phyloP scores from a whole-genome alignment of 2,113 vertebrate genomes.

The Bubo scandiacus region DNA sequence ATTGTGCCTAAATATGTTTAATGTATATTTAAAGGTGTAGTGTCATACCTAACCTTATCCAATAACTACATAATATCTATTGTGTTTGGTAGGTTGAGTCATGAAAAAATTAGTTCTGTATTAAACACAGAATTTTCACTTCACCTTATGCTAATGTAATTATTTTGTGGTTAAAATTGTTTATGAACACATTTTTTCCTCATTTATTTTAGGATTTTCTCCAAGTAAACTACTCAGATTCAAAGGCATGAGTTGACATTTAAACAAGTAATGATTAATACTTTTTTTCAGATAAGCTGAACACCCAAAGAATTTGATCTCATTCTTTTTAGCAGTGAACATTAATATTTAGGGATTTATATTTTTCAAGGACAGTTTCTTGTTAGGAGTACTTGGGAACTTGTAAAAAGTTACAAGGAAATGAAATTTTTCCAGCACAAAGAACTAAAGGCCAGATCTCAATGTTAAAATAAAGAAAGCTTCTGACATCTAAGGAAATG shows the following conservation, averaged over 20 bases:
- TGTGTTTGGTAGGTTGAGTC: background rate
- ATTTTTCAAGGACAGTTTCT: background rate
- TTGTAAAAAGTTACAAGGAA: background rate
- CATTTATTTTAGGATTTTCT: background rate
- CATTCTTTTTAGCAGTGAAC: background rate
- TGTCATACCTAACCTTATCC: background rate
- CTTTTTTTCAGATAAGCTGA: background rate
- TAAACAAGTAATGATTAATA: background rate
- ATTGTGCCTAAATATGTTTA: background rate
- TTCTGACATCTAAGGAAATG: background rate
- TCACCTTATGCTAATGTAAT: background rate
- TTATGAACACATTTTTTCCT: background rate
- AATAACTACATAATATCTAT: background rate
- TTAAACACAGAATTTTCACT: background rate
- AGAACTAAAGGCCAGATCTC: background rate
- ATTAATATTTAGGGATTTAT: background rate
- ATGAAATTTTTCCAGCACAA: background rate
- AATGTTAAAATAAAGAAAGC: background rate
- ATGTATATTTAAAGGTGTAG: background rate
- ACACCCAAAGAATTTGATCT: background rate
- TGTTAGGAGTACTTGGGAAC: background rate
- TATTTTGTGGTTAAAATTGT: background rate
- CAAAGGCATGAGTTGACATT: background rate
- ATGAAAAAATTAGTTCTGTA: background rate
- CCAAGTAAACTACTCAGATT: background rate